Base-by-base conservation (phyloP, 2,113 vertebrate genomes). In the Speoplatyrhinus poulsoni region DNA sequence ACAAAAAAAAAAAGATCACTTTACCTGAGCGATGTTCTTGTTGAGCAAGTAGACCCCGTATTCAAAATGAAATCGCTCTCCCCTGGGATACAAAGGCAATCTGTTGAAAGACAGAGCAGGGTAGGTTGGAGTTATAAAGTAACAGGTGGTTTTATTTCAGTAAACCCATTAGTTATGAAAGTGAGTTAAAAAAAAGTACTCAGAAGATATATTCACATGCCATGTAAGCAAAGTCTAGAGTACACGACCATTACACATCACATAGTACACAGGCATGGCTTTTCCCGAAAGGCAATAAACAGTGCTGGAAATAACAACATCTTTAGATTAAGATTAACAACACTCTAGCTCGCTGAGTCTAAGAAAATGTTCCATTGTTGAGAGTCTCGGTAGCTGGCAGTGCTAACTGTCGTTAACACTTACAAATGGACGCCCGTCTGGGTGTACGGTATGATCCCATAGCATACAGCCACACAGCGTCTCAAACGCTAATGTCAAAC, bases 1-100 rank as follows among this genome's bases (percentile, higher is more conserved):
- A 41, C 5, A 41, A 6, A 8, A 41, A 8, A 41, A 41, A 8
- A 41, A 5, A 41, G 36, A 58, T 66, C 4, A 83, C 11, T 87
- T 87, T 92, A 99, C 97, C 95, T 98, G 97, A 73, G 97, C 97
- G 63, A 99, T 97, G 76, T 99, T 99, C 92, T 98, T 99, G 94
- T 99, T 99, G 82, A 99, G 95, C 89, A 99, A 94, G 89, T 98
- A 99, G 62, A 99, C 97, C 7, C 96, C 97, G 1, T 99, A 99
- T 83, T 99, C 96, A 91, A 99, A 99, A 68, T 98, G 97, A 81
- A 98, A 94, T 47, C 96, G 95, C 87, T 99, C 97, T 67, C 95
- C 96, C 93, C 97, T 95, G 54, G 94, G 92, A 85, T 97, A 97
- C 57, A 99, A 87, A 64, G 96, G 96, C 87, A 99, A 99, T 86